phyloP scores from a whole-genome alignment of 2,797 vertebrate species.

The Labroides dimidiatus region DNA sequence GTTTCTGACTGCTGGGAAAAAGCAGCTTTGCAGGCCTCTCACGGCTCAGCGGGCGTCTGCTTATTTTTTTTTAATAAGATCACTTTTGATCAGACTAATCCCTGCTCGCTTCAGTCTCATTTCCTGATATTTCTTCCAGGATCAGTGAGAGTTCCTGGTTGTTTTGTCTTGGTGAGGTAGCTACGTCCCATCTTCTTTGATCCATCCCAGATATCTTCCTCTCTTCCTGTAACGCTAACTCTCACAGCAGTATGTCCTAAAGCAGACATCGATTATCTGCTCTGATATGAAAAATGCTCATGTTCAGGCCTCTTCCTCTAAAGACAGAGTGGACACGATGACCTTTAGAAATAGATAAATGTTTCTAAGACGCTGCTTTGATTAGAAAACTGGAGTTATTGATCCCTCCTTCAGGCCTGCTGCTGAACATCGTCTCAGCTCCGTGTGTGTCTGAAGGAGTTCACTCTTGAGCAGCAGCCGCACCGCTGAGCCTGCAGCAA shows the following conservation, averaged over 20 bases:
- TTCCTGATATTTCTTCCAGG: no score
- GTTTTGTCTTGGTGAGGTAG: constrained; percentile 21
- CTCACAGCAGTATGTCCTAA: constrained; percentile 22
- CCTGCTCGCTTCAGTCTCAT: no score
- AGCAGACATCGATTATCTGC: constrained; percentile 59
- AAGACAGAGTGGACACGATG: constrained; percentile 41
- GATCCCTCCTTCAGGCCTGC: constrained; percentile 23
- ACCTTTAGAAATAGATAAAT: constrained; percentile 59
- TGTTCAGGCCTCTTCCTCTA: constrained; percentile 28
- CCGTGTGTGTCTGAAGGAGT: not conserved
- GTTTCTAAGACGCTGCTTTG: constrained; percentile 26
- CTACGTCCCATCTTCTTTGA: constrained; percentile 52
- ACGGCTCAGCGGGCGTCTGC: no score
- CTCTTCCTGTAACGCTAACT: constrained; percentile 33
- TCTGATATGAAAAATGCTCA: constrained; percentile 54
- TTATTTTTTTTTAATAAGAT: no score
- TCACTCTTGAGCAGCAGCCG: constrained; percentile 3
- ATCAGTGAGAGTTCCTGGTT: no score
- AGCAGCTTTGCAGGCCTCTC: no score
- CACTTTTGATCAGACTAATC: no score
- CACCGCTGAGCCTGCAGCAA: not conserved
- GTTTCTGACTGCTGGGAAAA: no score
- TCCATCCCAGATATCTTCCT: constrained; percentile 39
- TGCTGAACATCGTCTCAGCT: constrained; percentile 13
- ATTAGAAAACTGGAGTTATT: constrained; percentile 35